Base-by-base conservation (phyloP, 2,113 vertebrate species). In the Gracilinanus agilis region DNA sequence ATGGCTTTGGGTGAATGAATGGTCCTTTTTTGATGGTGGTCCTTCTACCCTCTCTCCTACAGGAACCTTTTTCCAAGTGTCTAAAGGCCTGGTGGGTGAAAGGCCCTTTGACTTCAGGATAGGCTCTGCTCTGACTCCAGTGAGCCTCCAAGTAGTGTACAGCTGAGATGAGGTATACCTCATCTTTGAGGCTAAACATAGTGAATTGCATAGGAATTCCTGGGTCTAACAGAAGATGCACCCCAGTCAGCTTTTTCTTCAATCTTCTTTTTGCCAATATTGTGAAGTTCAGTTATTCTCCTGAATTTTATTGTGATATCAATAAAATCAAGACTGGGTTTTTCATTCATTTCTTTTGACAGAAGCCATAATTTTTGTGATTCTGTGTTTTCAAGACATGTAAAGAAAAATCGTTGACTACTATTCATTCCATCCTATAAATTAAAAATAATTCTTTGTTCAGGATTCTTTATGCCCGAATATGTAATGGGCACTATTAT, bases 11-110 rank as follows among this genome's bases (percentile, higher is more conserved):
- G 34, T n/a, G 53, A 8, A 21, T 56, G 58, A 94, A 56, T 12
- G 16, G 16, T 91, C 40, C 90, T 53, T 75, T 89, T 90, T 92
- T 91, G 90, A 27, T 92, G 92, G 88, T 83, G 67, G 67, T 83
- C 67, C 67, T 83, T 83, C 67, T 83, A 40, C 67, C 67, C 67
- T 83, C 67, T 83, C 67, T 83, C 67, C 67, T 83, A 83, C 67
- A 83, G 67, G 67, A 83, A 83, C 67, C 67, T 83, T 83, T 83
- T 83, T 83, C 67, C 67, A 83, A 83, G 67, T 83, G n/a, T 83
- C 67, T 83, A 83, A 83, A 83, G 67, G 67, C 67, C 67, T 83
- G 67, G 67, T 83, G 67, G 67, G 67, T 83, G 67, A 83, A 83
- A 83, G n/a, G 67, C 67, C 67, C 67, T 83, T 83, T 83, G 67